A percentile compares a stretch with the other conserved stretches of the same genome.
Evolutionary conservation across 1,140 invertebrate genomes (phyloP).

Genomic region (Pteromalus puparum): DNA sequence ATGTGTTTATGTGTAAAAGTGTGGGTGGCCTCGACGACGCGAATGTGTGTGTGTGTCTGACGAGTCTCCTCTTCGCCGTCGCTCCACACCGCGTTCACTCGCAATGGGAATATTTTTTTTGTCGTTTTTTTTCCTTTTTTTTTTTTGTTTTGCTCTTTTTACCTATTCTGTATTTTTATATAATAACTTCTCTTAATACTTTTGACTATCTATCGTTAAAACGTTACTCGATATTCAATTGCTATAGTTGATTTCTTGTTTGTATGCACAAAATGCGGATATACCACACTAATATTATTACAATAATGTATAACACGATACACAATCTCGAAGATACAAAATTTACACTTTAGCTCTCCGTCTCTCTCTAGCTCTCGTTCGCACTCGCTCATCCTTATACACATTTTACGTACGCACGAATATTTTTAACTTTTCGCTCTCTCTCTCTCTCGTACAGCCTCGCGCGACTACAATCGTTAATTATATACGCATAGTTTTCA

Average conservation of each 20-base stretch:
- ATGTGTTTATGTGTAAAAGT: conserved; percentile 50
- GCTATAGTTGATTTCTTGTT: conserved; percentile 60
- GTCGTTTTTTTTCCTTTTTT: conserved; percentile 51
- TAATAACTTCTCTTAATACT: conserved; percentile 61
- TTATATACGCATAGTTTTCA: neutral
- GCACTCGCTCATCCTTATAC: neutral
- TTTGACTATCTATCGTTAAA: conserved; percentile 65
- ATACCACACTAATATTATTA: conserved; percentile 59
- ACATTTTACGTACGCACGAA: neutral
- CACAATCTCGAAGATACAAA: conserved; percentile 59
- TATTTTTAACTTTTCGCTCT: neutral
- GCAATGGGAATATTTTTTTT: conserved; percentile 54
- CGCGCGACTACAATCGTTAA: neutral
- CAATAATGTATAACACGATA: conserved; percentile 66
- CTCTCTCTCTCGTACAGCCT: neutral
- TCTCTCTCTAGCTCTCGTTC: conserved; percentile 53
- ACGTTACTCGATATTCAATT: conserved; percentile 58
- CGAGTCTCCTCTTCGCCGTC: conserved; percentile 54
- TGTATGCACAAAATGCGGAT: conserved; percentile 64
- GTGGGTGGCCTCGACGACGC: conserved; percentile 14
- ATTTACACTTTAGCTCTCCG: conserved; percentile 33
- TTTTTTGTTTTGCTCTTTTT: conserved; percentile 50
- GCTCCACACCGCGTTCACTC: conserved; percentile 34
- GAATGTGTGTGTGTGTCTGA: neutral
- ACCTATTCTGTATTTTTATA: conserved; percentile 57